Evolutionary conservation across 2,888 invertebrate species (phyloP).

Genomic region (Tachystola acroxantha): DNA sequence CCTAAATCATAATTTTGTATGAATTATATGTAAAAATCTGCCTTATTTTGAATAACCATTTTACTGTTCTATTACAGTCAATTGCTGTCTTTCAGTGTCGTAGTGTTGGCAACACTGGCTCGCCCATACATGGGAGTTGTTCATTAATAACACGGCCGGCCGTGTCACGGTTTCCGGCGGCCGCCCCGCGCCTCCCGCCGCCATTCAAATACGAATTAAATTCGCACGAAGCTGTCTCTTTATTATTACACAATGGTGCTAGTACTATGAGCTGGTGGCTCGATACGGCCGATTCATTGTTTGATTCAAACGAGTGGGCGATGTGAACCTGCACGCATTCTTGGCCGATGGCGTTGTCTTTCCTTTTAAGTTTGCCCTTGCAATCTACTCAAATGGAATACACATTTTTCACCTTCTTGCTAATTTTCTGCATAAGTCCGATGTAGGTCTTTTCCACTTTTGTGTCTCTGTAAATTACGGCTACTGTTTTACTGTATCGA

Average conservation of each 20-base stretch:
- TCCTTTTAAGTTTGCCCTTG: background rate
- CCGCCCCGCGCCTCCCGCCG: conserved; percentile 26
- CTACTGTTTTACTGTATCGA: too few relatives aligned
- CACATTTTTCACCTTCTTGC: background rate
- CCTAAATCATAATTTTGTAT: too few relatives aligned
- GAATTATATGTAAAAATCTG: too few relatives aligned
- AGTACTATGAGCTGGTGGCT: conserved; percentile 24
- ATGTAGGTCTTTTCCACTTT: too few relatives aligned
- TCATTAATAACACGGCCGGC: conserved; percentile 66
- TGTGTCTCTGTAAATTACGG: too few relatives aligned
- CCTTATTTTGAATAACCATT: too few relatives aligned
- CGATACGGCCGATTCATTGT: conserved; percentile 19
- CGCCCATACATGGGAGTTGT: conserved; percentile 46
- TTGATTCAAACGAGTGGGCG: conserved; percentile 11
- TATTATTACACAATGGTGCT: conserved; percentile 39
- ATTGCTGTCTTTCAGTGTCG: too few relatives aligned
- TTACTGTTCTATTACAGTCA: too few relatives aligned
- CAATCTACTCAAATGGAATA: background rate
- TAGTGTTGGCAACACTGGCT: too few relatives aligned
- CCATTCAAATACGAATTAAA: conserved; percentile 63
- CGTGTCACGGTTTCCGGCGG: conserved; percentile 67
- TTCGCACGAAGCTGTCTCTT: conserved; percentile 49
- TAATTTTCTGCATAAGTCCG: background rate
- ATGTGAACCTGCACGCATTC: conserved; percentile 8
- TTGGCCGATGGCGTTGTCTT: conserved; percentile 4